phyloP scores from a whole-genome alignment of 2,113 vertebrate genomes.

The Chlorocebus sabaeus region DNA sequence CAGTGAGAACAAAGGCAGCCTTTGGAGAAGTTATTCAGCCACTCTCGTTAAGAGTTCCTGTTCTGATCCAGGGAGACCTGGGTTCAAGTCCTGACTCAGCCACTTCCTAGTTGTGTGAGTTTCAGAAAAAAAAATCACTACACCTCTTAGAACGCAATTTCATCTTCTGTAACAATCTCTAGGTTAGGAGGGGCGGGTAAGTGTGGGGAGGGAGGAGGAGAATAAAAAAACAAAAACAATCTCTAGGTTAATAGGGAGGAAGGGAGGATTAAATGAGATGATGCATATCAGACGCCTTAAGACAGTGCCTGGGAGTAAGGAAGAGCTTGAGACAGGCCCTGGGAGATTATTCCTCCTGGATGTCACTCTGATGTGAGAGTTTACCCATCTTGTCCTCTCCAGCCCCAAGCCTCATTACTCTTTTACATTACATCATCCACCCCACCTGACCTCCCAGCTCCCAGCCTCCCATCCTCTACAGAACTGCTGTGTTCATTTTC shows the following conservation, averaged over 20 bases:
- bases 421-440: background rate
- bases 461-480: background rate
- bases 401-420: background rate
- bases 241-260: background rate
- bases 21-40: background rate
- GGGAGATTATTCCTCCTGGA: background rate
- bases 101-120: background rate
- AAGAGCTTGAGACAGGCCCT: background rate
- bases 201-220: background rate
- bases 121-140: background rate
- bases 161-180: background rate
- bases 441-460: background rate
- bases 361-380: background rate
- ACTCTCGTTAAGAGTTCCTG: background rate
- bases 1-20: background rate
- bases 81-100: background rate
- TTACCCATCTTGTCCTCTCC: background rate
- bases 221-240: too few relatives aligned
- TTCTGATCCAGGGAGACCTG: background rate
- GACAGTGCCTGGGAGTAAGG: background rate
- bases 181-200: background rate
- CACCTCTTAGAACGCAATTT: background rate
- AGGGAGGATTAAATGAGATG: background rate
- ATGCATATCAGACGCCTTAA: background rate
- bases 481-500: background rate